Evolutionary conservation across 2,888 invertebrate genomes (phyloP), one percentile per base, ranked within the genome.

Genomic region (Drosophila hamatofila): DNA sequence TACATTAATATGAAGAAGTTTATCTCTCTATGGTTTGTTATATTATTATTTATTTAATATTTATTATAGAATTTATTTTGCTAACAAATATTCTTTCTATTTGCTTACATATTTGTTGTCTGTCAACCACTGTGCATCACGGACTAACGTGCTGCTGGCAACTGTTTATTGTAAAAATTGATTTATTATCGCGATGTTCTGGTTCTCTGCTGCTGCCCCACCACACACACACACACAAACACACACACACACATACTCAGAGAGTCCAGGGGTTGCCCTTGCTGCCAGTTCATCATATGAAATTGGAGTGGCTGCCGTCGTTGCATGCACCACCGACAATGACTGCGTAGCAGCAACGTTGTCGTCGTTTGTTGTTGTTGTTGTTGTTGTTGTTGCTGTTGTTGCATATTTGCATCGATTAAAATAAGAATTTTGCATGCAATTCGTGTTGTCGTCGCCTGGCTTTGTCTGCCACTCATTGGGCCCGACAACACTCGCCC

Each of bases 81-180:
- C n/a, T n/a, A n/a, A n/a, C n/a, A n/a, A n/a, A n/a, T 3, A 0
- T 2, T n/a, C n/a, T n/a, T 18, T 5, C 18, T 5, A 5, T 21
- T 21, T 42, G 6, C 1, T 42, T 21, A 2, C 23, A 16, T 8
- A 16, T n/a, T 21, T 11, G 3, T 16, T 11, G 30, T 2, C 30
- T 9, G n/a, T 7, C 37, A 16, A 18, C 58, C 77, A 77, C 77
- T 71, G 72, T 77, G 72, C 77, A 48, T 59, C n/a, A 49, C 66
- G 62, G 72, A 60, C 80, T 67, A 63, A 63, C 67, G 81, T 78
- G 78, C 37, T 66, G 75, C 64, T 71, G 72, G 79, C 73, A 73
- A 89, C 89, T 80, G 88, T 88, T 88, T 88, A 88, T 90, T 90
- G 90, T 90, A 86, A 89, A 88, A 88, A 88, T 88, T 90, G 89